Base-by-base conservation (phyloP, 2,888 invertebrate genomes). In the Cataglyphis altisquamis region DNA sequence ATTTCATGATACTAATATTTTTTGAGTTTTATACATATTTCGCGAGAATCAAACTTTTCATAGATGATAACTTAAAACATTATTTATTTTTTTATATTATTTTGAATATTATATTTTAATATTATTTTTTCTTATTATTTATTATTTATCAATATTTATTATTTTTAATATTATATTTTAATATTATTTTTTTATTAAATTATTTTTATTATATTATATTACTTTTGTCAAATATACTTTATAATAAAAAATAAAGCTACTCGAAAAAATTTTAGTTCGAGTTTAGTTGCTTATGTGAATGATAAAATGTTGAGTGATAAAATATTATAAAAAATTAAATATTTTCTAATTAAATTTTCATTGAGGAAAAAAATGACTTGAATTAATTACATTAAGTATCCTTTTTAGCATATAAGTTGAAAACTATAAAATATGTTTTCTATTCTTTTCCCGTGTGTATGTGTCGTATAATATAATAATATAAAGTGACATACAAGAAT, bases 401-500 rank as follows among this genome's bases (percentile, higher is more conserved):
- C 5, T 36, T 70, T 6, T 55, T 70, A 48, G 3, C 29, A 29
- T 5, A 4, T 39, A 45, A 41, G 2, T 15, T 70, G 15, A 55
- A 70, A 70, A 70, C 18, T 55, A 36, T 36, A 68, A n/a, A n/a
- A 29, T 68, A n/a, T 1, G 15, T 32, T 41, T 41, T 18, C 0
- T 15, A n/a, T 10, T 32, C 18, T 8, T 29, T 25, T 32, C n/a
- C 4, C 3, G 6, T 9, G 9, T 41, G 0, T 41, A 9, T 45
- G 3, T 45, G 41, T 12, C 41, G 45, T 45, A 45, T 12, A 45
- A 36, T 9, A 55, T 70, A 12, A 55, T 70, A 12, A 29, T 29
- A 55, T 70, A 32, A 70, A 55, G 21, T 36, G 70, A 21, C 52
- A 36, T 48, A 9, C 36, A 36, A 55, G 36, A 55, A 21, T 70